Percentiles rank a stretch among this genome's conserved stretches.
Evolutionary conservation across 2,113 vertebrate genomes (phyloP).

Genomic region (Ovis canadensis): DNA sequence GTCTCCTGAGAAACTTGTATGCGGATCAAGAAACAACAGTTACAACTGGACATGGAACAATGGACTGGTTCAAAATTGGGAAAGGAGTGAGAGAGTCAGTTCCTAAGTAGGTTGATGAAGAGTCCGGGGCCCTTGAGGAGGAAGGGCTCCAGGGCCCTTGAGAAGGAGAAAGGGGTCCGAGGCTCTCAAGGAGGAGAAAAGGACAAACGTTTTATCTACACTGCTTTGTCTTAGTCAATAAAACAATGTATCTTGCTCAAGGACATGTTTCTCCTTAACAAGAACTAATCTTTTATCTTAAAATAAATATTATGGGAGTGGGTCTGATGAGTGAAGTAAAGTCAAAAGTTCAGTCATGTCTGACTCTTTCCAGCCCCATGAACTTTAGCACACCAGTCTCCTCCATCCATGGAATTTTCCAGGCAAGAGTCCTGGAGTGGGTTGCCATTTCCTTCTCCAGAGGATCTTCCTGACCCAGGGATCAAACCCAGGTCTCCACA

Average conservation of each 20-base stretch:
- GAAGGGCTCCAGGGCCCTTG: not conserved
- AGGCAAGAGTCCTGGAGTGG: not conserved
- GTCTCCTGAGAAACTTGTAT: not conserved
- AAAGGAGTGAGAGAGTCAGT: not conserved
- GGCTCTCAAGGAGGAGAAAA: not conserved
- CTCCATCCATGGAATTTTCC: not conserved
- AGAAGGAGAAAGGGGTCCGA: not conserved
- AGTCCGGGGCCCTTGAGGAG: not conserved
- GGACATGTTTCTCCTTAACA: not conserved
- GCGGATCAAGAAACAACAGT: not conserved
- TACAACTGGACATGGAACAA: not conserved
- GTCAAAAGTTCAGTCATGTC: not conserved
- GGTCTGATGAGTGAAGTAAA: not conserved
- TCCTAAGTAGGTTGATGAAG: not conserved
- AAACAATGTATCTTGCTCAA: not conserved
- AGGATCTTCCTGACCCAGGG: not conserved
- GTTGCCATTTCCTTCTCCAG: not conserved
- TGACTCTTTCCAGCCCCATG: not conserved
- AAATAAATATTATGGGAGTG: not conserved
- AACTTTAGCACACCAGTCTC: not conserved
- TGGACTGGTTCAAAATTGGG: not conserved
- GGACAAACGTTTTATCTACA: not conserved
- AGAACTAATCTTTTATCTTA: not conserved
- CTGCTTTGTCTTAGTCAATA: not conserved
- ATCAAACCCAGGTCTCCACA: not conserved